phyloP scores from a whole-genome alignment of 1,140 invertebrate species.

The Ceratoteleas bidentatus region DNA sequence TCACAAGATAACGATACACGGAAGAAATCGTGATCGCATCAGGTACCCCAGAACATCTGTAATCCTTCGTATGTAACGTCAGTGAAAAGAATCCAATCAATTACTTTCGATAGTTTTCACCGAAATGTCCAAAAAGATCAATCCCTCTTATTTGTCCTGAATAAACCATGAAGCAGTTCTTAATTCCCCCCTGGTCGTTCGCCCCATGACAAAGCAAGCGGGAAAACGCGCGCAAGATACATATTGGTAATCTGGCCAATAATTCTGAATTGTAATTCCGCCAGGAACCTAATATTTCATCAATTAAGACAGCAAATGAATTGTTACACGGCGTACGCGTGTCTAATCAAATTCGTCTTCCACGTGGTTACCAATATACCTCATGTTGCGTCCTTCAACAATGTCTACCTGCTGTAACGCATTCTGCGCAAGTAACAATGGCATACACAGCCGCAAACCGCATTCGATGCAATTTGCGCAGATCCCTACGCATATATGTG shows the following conservation, averaged over 20 bases:
- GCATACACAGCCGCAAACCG: conserved; percentile 63
- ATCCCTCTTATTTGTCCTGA: too few species aligned
- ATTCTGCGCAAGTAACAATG: conserved; percentile 64
- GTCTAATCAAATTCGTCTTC: conserved; percentile 60
- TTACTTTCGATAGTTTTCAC: too few species aligned
- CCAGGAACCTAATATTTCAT: conserved; percentile 40
- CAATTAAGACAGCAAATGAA: conserved; percentile 60
- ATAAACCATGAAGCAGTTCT: too few species aligned
- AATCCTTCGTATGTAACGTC: too few species aligned
- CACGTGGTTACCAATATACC: conserved; percentile 59
- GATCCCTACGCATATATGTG: conserved; percentile 23
- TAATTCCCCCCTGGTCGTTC: too few species aligned
- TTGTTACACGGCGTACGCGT: conserved; percentile 56
- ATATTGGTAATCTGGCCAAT: conserved; percentile 3
- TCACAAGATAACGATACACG: too few species aligned
- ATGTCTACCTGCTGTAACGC: conserved; percentile 59
- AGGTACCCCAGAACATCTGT: too few species aligned
- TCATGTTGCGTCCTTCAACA: conserved; percentile 56
- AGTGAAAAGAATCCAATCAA: too few species aligned
- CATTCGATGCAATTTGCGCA: conserved; percentile 62
- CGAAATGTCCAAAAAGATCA: too few species aligned
- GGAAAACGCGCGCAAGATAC: background rate
- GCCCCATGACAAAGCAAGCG: background rate
- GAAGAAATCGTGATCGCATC: too few species aligned
- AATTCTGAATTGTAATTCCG: conserved; percentile 25